Evolutionary conservation across 2,113 vertebrate genomes (phyloP).

Genomic region (Orycteropus afer): DNA sequence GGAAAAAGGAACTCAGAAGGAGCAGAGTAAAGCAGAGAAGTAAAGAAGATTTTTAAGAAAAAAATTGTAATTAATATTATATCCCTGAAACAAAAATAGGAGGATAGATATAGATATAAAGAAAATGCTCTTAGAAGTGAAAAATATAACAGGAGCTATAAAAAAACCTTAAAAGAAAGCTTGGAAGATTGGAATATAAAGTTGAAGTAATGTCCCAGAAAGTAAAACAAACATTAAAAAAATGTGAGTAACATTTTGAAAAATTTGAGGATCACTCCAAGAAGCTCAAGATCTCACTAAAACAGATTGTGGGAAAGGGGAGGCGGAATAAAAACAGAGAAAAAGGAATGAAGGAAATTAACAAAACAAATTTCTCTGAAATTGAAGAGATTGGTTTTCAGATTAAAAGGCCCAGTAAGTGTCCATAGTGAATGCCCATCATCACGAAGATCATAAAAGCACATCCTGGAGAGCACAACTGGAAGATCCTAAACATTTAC

Average conservation of each 20-base stretch:
- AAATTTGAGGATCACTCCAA: slow-evolving; percentile 21
- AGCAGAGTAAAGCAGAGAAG: neutral
- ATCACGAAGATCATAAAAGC: neutral
- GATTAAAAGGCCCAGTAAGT: neutral
- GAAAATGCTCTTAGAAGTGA: slow-evolving; percentile 18
- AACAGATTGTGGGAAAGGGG: neutral
- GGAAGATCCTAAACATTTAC: neutral
- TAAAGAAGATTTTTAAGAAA: neutral
- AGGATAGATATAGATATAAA: neutral
- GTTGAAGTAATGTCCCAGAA: neutral
- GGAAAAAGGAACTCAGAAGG: neutral
- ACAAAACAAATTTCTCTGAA: neutral
- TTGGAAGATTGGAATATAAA: slow-evolving; percentile 1
- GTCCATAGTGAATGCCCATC: neutral
- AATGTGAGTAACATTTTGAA: slow-evolving; percentile 11
- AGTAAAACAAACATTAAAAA: neutral
- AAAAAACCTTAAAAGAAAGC: slow-evolving; percentile 3
- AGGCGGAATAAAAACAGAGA: neutral
- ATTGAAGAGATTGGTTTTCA: neutral
- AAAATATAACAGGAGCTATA: neutral
- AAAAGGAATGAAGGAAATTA: neutral
- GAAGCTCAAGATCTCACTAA: neutral
- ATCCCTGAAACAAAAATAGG: neutral
- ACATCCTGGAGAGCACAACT: neutral
- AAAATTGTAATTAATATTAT: neutral